Evolutionary conservation across 2,888 invertebrate genomes (phyloP), one percentile per base, ranked within the genome.

Genomic region (Eupithecia vulgata): DNA sequence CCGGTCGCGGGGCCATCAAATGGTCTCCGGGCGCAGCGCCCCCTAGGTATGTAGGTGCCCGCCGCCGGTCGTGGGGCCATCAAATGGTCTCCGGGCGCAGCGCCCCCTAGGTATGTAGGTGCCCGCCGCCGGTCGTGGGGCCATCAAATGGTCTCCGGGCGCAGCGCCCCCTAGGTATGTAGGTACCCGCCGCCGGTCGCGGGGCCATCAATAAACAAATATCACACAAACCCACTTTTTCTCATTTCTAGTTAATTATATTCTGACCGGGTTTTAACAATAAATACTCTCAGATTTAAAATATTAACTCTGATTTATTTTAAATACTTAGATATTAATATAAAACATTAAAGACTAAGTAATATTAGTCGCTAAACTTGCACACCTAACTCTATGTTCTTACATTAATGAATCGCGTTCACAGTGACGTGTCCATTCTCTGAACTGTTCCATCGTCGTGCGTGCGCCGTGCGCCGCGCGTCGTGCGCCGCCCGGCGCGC

Each of bases 281-380:
- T 89, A 88, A 86, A 92, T 89, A 92, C 87, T 88, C 89, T 85
- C 81, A 71, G 84, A 81, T 80, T 52, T 90, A 91, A 92, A 92
- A 92, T 91, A 92, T 91, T 90, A 90, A 91, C 91, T 92, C 91
- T 91, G 88, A 88, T 92, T 92, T 91, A 91, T 90, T 89, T 86
- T 91, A 91, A 90, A 91, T 91, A 91, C 91, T 91, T 91, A 91
- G 88, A 88, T 86, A 87, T 88, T 90, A 91, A 90, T 91, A 92
- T 91, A 92, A 92, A 92, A 91, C 89, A 91, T 90, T 89, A 90
- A 88, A 91, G 84, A 88, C 91, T 91, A 91, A 88, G 89, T 88
- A 89, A 87, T 88, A 88, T 87, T 89, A 88, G 84, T 85, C 86
- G 86, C 87, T 85, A 84, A 86, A 73, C 72, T 87, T 82, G 87